Percentiles rank a stretch among this genome's conserved stretches.
These are phyloP conservation scores for Notarius lentiginosus DNA, from an alignment of 2,113 vertebrate species.

Conservation along the genomic window DNA sequence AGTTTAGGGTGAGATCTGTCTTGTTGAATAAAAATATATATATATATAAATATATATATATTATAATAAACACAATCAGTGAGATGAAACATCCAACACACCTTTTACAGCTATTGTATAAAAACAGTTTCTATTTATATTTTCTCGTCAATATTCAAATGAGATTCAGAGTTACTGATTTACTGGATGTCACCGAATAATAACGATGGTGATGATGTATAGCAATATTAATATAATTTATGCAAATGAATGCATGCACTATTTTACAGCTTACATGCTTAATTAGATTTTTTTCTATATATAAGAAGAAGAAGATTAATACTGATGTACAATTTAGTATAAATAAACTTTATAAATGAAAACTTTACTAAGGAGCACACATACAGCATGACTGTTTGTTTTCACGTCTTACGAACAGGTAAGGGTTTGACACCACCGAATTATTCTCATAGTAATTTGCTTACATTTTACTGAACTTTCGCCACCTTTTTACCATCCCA, in stretches of 20 bases:
- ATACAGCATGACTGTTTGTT: slow-evolving; percentile 9
- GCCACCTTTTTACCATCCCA: neutral
- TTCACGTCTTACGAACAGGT: slow-evolving; percentile 43
- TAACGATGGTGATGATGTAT: neutral
- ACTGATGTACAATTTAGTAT: neutral
- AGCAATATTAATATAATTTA: neutral
- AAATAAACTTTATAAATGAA: neutral
- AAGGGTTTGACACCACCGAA: slow-evolving; percentile 40
- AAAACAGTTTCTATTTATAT: neutral
- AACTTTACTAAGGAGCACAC: too few relatives aligned
- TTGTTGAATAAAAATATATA: neutral
- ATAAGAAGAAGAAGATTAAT: neutral
- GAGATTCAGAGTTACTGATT: neutral
- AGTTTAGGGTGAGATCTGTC: slow-evolving; percentile 21
- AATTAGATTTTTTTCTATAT: neutral
- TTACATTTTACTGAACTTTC: neutral
- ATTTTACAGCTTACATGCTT: neutral
- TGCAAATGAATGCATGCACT: neutral
- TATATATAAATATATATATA: neutral
- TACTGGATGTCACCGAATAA: neutral
- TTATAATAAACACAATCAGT: neutral
- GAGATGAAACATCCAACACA: neutral
- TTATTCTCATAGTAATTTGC: neutral
- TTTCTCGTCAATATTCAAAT: neutral
- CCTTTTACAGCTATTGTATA: neutral